These are phyloP conservation scores for Drosophila acutilabella DNA, from an alignment of 2,888 invertebrate genomes.

Conservation along the genomic window DNA sequence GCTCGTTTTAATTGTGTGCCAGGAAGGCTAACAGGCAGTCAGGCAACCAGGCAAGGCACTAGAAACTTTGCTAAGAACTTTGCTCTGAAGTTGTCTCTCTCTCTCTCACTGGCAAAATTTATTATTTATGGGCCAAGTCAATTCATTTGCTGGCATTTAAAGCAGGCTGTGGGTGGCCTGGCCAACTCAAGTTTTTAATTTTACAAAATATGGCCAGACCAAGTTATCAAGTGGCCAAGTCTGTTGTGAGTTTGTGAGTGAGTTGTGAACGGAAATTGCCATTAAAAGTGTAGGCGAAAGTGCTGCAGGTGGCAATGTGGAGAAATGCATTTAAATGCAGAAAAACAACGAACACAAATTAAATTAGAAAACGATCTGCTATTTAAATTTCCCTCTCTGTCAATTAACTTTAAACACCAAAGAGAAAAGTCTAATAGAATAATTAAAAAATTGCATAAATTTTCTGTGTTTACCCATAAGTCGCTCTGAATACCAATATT, in stretches of 20 bases:
- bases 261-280: constrained; percentile 36
- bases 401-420: not conserved
- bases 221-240: constrained; percentile 39
- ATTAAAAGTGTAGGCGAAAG: constrained; percentile 67
- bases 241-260: not conserved
- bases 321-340: constrained; percentile 47
- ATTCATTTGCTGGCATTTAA: constrained; percentile 58
- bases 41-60: not conserved
- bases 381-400: not conserved
- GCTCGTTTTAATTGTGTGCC: constrained; percentile 47
- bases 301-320: constrained; percentile 58
- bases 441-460: not conserved
- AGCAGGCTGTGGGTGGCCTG: constrained; percentile 40
- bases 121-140: constrained; percentile 56
- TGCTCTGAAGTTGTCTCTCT: constrained; percentile 16
- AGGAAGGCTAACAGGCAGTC: not conserved
- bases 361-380: constrained; percentile 18
- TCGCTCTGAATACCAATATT: constrained; percentile 12
- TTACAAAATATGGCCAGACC: constrained; percentile 58
- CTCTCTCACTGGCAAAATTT: constrained; percentile 22
- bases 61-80: constrained; percentile 11
- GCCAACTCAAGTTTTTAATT: constrained; percentile 49
- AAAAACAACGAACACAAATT: constrained; percentile 2
- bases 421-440: constrained; percentile 1
- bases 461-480: not conserved